Base-by-base conservation (phyloP, 2,888 invertebrate species). In the Notocelia uddmanniana region DNA sequence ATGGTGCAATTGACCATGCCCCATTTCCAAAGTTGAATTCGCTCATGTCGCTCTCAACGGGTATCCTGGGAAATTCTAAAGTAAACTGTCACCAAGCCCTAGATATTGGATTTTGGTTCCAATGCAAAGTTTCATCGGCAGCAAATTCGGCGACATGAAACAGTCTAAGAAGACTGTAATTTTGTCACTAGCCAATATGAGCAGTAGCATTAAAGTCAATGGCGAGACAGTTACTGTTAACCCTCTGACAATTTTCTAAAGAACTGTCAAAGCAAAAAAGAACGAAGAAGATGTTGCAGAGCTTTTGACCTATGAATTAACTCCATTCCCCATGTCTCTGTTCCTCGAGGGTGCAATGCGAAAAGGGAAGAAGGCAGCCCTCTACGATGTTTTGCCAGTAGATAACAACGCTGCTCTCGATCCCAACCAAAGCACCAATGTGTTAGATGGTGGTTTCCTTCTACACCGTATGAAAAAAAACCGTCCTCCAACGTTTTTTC, bases 231-330 rank as follows among this genome's bases (percentile, higher is more conserved):
- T 75, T 23, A 59, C 71, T 41, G 62, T 77, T 34, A 64, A 76
- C 57, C 74, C 75, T 37, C 19, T 73, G 45, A 50, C 71, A 60
- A 69, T 78, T 69, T 75, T 76, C 54, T 73, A 64, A 76, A 75
- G 70, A 74, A 72, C 75, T 69, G 21, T 64, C 76, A 64, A 52
- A 41, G 64, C 45, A 31, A 74, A 74, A 64, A 64, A 76, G 58
- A 68, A 54, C 52, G 73, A 76, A 37, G 69, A 77, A 52, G 21
- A 52, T 63, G 64, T 76, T 50, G 75, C 69, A 74, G 60, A 75
- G 10, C 72, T 76, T 70, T 77, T 52, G 55, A 15, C 50, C 23
- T 76, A 74, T 63, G 79, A 77, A 69, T 64, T 79, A 57, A 48
- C 73, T 21, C 76, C 75, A 58, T 75, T 69, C 72, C 73, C 77